Evolutionary conservation across 2,113 vertebrate species (phyloP), one percentile per base, ranked within the genome.

Genomic region (Harpagus bidentatus): DNA sequence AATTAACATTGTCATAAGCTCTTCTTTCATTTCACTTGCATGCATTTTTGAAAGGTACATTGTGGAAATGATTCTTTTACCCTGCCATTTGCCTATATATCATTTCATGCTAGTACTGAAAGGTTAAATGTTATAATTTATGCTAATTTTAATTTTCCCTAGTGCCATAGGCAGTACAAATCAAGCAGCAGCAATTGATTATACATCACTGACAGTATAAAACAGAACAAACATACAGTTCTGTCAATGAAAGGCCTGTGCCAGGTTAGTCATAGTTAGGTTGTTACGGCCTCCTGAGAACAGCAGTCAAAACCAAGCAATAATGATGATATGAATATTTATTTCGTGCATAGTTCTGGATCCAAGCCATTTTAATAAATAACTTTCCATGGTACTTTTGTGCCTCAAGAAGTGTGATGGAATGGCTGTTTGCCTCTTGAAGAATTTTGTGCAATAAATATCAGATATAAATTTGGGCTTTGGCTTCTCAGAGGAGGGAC

Each of bases 311-410:
- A 98, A 70, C 86, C 13, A 63, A 90, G 71, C 67, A 77, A 28
- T 97, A 96, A 97, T 91, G 90, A 97, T 95, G 69, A 95, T 97
- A 97, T 96, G 92, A 97, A 98, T 98, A 98, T 98, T 97, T 97
- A 98, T 98, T 93, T 95, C 82, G 29, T 73, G 81, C 66, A 52
- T 95, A 93, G 94, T 92, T 94, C 92, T 96, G 96, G 52, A 90
- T 91, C 52, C 82, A 73, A 86, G 63, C 69, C 80, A 96, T 95
- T 96, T 96, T 86, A 92, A 97, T 95, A 97, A 95, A 92, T 93
- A 86, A 82, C 65, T 87, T 95, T 88, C n/a, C 45, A 34, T 53
- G 32, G 50, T 69, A 77, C 62, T 65, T 94, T 40, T 74, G 26
- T 83, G 93, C 67, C 59, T 91, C 13, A 55, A 79, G 67, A 94